phyloP scores from a whole-genome alignment of 2,113 vertebrate genomes.

The Dascyllus trimaculatus region DNA sequence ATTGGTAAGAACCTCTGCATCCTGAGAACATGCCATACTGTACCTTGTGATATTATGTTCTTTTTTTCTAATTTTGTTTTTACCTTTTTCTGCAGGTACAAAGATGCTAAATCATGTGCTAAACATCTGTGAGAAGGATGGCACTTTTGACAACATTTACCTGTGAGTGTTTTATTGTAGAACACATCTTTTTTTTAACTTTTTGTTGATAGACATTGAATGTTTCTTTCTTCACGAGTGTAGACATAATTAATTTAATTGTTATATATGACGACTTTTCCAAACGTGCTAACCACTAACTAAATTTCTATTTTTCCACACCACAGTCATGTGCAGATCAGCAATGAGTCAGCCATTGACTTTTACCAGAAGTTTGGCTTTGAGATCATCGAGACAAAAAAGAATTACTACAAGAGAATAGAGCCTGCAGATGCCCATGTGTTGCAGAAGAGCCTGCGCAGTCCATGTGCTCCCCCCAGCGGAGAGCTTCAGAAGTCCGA shows the following conservation, averaged over 20 bases:
- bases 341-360: conserved; percentile 98
- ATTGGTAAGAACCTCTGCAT: conserved; percentile 88
- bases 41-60: background rate
- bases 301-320: background rate
- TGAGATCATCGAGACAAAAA: conserved; percentile 99
- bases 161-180: conserved; percentile 88
- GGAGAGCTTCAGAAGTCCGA: conserved; percentile 93
- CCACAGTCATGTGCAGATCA: conserved; percentile 98
- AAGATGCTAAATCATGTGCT: conserved; percentile 99
- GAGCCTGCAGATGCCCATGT: conserved; percentile 98
- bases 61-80: background rate
- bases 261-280: background rate
- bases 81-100: conserved; percentile 87
- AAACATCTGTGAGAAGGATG: conserved; percentile 99
- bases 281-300: conserved; percentile 11
- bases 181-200: too few relatives aligned
- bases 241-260: too few relatives aligned
- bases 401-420: conserved; percentile 99
- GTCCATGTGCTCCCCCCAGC: conserved; percentile 86
- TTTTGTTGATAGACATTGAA: background rate
- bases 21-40: background rate
- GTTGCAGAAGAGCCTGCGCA: conserved; percentile 97
- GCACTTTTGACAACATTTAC: conserved; percentile 99
- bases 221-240: too few relatives aligned
- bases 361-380: conserved; percentile 99